These are phyloP conservation scores for Onychomys arenicola DNA, from an alignment of 2,797 vertebrate species.

Conservation along the genomic window DNA sequence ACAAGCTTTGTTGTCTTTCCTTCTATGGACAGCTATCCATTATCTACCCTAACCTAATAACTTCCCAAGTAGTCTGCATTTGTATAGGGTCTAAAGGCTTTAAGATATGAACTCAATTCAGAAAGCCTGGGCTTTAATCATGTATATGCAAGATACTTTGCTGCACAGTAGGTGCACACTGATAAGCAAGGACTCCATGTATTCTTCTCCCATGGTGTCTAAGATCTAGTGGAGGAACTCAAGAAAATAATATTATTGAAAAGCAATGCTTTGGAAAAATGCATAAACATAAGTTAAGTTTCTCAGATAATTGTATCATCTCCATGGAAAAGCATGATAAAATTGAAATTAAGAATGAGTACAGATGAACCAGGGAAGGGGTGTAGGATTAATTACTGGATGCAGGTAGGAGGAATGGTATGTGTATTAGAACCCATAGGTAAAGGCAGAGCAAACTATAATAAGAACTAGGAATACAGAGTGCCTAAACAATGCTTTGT, in stretches of 20 bases:
- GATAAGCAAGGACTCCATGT: background rate
- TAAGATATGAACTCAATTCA: background rate
- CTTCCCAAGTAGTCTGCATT: background rate
- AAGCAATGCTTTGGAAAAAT: background rate
- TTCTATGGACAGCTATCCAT: background rate
- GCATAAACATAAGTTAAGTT: background rate
- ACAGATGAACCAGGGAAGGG: background rate
- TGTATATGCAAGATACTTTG: background rate
- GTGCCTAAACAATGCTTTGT: background rate
- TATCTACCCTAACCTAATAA: background rate
- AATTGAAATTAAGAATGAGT: background rate
- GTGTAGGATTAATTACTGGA: background rate
- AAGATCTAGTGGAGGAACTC: background rate
- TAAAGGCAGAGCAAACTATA: background rate
- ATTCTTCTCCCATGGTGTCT: background rate
- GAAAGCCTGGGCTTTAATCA: background rate
- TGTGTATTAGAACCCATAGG: background rate
- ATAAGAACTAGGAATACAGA: background rate
- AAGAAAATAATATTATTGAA: background rate
- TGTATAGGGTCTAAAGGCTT: background rate
- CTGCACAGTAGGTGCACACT: background rate
- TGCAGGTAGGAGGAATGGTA: background rate
- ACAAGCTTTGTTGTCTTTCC: background rate
- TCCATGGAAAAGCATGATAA: background rate
- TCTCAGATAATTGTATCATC: too few species aligned